Conservation (phyloP, 1,140 invertebrate genomes). For the Amphibalanus amphitrite region DNA sequence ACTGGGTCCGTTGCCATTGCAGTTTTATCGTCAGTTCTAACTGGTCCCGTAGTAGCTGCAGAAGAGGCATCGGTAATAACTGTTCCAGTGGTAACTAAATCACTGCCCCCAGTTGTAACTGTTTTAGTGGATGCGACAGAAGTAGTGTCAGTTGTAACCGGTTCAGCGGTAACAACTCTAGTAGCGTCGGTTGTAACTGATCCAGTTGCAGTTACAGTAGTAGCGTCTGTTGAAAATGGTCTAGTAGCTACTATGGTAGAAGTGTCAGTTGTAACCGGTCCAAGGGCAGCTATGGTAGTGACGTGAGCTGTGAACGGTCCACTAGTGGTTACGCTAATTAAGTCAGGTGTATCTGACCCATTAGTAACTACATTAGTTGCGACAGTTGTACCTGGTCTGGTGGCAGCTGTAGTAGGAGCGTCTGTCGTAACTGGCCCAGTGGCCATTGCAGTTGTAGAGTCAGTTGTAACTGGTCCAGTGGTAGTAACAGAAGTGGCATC, state of each 20-base stretch:
- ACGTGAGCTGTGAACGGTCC: neutral
- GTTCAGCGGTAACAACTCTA: neutral
- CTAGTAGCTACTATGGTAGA: slow-evolving; percentile 2
- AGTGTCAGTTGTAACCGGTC: slow-evolving; percentile 1
- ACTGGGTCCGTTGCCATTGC: neutral
- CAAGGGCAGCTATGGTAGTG: slow-evolving; percentile 4
- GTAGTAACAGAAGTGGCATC: neutral
- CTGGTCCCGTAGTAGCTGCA: neutral
- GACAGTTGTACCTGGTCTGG: neutral
- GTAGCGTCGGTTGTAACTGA: slow-evolving; percentile 3
- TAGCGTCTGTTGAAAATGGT: slow-evolving; percentile 6
- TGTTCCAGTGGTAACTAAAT: neutral
- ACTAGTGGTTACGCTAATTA: slow-evolving; percentile 8
- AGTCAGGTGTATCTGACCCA: neutral
- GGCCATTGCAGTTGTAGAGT: neutral
- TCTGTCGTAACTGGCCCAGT: neutral
- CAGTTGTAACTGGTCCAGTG: too few relatives aligned
- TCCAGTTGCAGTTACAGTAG: slow-evolving; percentile 1
- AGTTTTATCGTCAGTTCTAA: neutral
- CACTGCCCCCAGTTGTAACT: neutral
- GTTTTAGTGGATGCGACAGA: neutral
- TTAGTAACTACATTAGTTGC: neutral
- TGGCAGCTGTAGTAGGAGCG: neutral
- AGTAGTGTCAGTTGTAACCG: slow-evolving; percentile 6
- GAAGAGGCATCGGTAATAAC: neutral